Base-by-base conservation (phyloP, 2,797 vertebrate species). In the Cyclopterus lumpus region DNA sequence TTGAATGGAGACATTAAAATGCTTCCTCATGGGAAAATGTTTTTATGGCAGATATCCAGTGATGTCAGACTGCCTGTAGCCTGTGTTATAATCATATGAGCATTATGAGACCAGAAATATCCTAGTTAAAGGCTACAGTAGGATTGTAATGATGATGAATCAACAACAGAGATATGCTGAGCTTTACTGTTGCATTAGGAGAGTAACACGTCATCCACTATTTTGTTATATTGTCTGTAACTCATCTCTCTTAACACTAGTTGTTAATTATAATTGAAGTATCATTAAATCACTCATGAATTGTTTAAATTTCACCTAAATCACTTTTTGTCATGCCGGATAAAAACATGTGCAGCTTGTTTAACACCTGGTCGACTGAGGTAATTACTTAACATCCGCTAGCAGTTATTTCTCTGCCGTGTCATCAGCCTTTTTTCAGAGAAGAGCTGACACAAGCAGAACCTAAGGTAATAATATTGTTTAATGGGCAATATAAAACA, bases 401-500 rank as follows among this genome's bases (percentile, higher is more conserved):
- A 84, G 66, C 58, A 73, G 83, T 86, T 89, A 81, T 88, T 83
- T 86, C 71, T 73, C 60, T 67, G 84, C 79, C 74, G 63, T 83
- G 66, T 89, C 77, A 87, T 91, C 88, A 91, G 87, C 78, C 38
- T 79, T 88, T 84, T 87, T 87, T 82, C 71, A 73, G 34, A 71
- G 65, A 87, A 82, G 49, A 73, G 89, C 89, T 91, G 90, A 90
- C 88, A 79, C 78, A 79, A 87, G 83, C 88, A 90, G 61, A 83
- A 88, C 40, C 55, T 57, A 30, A 64, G 75, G 72, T 90, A 83
- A 87, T 90, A 76, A 88, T 88, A 82, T 78, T 80, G 76, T 91
- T 89, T 90, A 91, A 91, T 88, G 69, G 76, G 54, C 81, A 85
- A 83, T 90, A 87, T 92, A 91, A 80, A 89, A 84, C 75, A 86